A percentile compares a stretch with the other conserved stretches of the same genome.
These are phyloP conservation scores for Episyrphus balteatus DNA, from an alignment of 1,140 invertebrate genomes.

Conservation along the genomic window DNA sequence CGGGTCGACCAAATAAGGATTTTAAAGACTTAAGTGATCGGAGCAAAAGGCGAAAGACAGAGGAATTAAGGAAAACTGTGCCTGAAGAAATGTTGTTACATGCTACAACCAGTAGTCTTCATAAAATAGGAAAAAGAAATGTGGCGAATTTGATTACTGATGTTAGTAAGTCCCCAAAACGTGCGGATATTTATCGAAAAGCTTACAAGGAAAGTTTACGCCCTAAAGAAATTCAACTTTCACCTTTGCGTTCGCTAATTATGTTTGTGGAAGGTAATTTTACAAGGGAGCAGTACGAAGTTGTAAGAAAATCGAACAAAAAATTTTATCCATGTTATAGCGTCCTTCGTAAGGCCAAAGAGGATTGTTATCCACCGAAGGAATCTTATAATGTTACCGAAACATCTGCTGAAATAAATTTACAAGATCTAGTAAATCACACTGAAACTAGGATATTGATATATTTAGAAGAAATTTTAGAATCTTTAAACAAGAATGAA, in stretches of 20 bases:
- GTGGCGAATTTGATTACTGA: neutral
- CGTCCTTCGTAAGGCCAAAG: conserved; percentile 1
- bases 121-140: no score
- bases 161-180: neutral
- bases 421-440: conserved; percentile 2
- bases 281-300: conserved; percentile 3
- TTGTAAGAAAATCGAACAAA: conserved; percentile 3
- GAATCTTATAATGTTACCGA: conserved; percentile 3
- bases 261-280: conserved; percentile 6
- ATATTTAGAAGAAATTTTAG: neutral
- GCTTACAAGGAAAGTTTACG: neutral
- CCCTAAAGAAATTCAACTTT: neutral
- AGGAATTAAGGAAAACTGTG: no score
- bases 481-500: neutral
- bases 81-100: no score
- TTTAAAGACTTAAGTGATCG: no score
- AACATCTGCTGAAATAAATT: conserved; percentile 3
- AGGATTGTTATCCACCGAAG: conserved; percentile 1
- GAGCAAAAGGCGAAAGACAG: no score
- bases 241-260: neutral
- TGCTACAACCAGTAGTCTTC: no score
- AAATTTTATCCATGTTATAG: conserved; percentile 1
- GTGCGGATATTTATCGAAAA: neutral
- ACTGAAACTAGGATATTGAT: neutral
- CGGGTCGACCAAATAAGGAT: no score